Base-by-base conservation (phyloP, 2,113 vertebrate species). In the Gallinago media region DNA sequence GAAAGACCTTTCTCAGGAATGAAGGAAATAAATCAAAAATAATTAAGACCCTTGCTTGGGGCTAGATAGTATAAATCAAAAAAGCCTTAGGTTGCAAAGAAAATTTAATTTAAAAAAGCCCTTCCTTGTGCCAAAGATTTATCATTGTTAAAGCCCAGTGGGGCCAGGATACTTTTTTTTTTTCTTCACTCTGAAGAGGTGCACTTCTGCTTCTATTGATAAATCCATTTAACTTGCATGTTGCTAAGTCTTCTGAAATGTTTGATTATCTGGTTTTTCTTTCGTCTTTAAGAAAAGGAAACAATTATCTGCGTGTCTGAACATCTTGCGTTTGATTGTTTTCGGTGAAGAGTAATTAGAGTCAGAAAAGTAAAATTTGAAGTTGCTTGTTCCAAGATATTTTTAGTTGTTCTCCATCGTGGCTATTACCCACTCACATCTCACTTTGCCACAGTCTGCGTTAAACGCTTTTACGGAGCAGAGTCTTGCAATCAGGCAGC, bases 1-100 rank as follows among this genome's bases (percentile, higher is more conserved):
- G 68, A 86, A 93, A 94, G 80, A 82, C 34, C 52, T 90, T 97
- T 97, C 83, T 94, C 66, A 95, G 73, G 93, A 96, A 97, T 95
- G 93, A 96, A 96, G 73, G 66, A 96, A 96, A 97, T 97, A 97
- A 97, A 97, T 97, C 81, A 97, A 92, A 97, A 96, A 97, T 96
- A 97, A 97, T 97, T 97, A 97, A 96, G 89, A 94, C 62, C 50
- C 47, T 96, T 93, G 66, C 96, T 97, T 97, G 75, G 82, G 89
- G 93, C 95, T 83, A 93, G 96, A 94, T 91, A 96, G 88, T 72
- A 97, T 97, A 97, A 97, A 95, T 97, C 95, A 97, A 95, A 97
- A 96, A 94, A 95, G 55, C 73, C 91, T 74, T 79, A 74, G 85
- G 91, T 94, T 94, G 85, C 79, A 92, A 96, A 94, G 92, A 97